Conservation (phyloP, 1,140 invertebrate genomes). For the Temnothorax longispinosus region DNA sequence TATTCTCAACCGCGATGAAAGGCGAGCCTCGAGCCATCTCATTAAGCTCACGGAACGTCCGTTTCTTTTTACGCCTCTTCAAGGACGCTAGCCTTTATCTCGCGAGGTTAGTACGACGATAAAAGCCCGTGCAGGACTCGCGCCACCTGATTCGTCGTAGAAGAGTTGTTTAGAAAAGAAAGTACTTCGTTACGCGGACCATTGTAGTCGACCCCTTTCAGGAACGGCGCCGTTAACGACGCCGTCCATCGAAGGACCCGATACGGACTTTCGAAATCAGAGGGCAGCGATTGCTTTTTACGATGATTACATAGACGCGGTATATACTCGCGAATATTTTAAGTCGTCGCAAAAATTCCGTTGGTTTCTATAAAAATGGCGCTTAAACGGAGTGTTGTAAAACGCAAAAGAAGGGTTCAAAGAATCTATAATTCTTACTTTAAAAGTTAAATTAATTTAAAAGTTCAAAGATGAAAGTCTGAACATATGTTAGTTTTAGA, state of each 20-base stretch:
- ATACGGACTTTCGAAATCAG: conserved; percentile 46
- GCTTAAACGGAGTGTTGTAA: background rate
- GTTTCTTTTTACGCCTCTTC: conserved; percentile 42
- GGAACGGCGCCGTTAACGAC: conserved; percentile 44
- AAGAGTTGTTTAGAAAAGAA: conserved; percentile 57
- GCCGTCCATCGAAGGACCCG: conserved; percentile 35
- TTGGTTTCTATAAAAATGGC: background rate
- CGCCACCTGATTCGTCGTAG: conserved; percentile 49
- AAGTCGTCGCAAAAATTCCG: background rate
- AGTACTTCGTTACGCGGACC: conserved; percentile 48
- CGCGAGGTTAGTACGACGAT: conserved; percentile 62
- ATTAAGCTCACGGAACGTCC: conserved; percentile 57
- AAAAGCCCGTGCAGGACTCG: conserved; percentile 42
- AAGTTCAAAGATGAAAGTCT: background rate
- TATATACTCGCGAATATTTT: conserved; percentile 34
- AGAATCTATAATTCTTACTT: background rate
- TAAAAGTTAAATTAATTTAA: background rate
- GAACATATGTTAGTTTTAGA: background rate
- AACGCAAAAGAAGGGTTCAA: background rate
- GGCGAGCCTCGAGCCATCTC: conserved; percentile 56
- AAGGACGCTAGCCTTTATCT: conserved; percentile 47
- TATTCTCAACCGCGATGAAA: conserved; percentile 58
- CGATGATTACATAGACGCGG: conserved; percentile 4
- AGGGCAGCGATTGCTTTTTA: conserved; percentile 39
- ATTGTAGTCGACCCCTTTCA: conserved; percentile 45